Evolutionary conservation across 1,140 invertebrate species (phyloP).

Genomic region (Phocides pigmalion): DNA sequence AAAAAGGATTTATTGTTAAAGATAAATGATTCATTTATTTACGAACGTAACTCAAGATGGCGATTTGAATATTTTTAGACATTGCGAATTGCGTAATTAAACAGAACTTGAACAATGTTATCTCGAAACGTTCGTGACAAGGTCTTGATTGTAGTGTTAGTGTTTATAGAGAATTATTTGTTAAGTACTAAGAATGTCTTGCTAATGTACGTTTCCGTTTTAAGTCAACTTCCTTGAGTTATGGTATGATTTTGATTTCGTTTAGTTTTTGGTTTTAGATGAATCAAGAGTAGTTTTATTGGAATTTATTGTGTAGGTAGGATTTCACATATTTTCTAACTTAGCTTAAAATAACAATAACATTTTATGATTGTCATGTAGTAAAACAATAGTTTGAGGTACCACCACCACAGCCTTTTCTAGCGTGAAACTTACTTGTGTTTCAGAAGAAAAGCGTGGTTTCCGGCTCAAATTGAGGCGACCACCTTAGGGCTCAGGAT

Average conservation of each 20-base stretch:
- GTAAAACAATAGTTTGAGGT: too few relatives aligned
- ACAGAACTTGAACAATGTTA: slow-evolving; percentile 32
- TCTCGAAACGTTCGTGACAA: slow-evolving; percentile 16
- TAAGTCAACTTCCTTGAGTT: background rate
- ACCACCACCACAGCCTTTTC: too few relatives aligned
- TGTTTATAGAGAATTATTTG: background rate
- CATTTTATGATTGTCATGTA: too few relatives aligned
- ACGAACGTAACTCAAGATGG: background rate
- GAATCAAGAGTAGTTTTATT: background rate
- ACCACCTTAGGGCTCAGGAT: too few relatives aligned
- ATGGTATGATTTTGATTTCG: background rate
- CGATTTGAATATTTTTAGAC: slow-evolving; percentile 2
- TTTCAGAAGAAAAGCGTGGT: too few relatives aligned
- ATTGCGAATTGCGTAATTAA: slow-evolving; percentile 26
- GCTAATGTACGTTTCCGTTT: background rate
- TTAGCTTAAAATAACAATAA: too few relatives aligned
- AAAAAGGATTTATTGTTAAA: too few relatives aligned
- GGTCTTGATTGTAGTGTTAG: slow-evolving; percentile 7
- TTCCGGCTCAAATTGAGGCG: too few relatives aligned
- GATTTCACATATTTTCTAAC: too few relatives aligned
- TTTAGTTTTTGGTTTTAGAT: background rate
- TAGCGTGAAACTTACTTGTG: too few relatives aligned
- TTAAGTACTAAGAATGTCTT: background rate
- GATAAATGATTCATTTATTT: background rate
- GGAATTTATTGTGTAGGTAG: too few relatives aligned